Evolutionary conservation across 1,140 invertebrate genomes (phyloP).

Genomic region (Sitobion miscanthi): DNA sequence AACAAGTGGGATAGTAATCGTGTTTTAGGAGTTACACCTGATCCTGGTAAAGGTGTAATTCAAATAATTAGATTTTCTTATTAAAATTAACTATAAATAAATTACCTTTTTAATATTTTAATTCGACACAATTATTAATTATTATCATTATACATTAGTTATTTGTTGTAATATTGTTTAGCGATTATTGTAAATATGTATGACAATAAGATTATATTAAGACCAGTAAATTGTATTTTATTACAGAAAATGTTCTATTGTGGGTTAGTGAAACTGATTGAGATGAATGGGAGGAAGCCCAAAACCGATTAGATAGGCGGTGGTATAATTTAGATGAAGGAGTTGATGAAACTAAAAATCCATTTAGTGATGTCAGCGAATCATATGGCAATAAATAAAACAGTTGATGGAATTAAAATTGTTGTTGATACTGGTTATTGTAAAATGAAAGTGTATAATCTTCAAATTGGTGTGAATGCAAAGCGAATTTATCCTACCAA

Average conservation of each 20-base stretch:
- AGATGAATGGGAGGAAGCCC: constrained; percentile 90
- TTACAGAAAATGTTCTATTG: constrained; percentile 63
- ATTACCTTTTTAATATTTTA: not conserved
- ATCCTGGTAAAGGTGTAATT: constrained; percentile 61
- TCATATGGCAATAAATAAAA: not conserved
- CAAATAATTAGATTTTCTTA: not conserved
- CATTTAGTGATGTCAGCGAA: too few species aligned
- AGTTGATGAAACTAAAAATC: too few species aligned
- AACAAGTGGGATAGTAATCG: constrained; percentile 78
- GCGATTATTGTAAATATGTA: not conserved
- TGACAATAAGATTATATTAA: too few species aligned
- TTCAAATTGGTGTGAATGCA: constrained; percentile 95
- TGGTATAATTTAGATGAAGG: too few species aligned
- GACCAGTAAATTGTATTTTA: not conserved
- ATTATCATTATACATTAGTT: not conserved
- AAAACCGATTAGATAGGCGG: constrained; percentile 66
- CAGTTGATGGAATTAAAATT: constrained; percentile 93
- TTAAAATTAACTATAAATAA: not conserved
- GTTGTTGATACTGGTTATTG: constrained; percentile 99
- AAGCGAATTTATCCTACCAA: constrained; percentile 91
- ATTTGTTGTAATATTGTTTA: not conserved
- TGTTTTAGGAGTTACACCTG: constrained; percentile 71
- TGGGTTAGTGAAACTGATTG: constrained; percentile 71
- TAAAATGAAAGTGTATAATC: constrained; percentile 95
- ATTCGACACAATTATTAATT: not conserved